phyloP scores from a whole-genome alignment of 2,888 invertebrate genomes.

The Megastigmus dorsalis region DNA sequence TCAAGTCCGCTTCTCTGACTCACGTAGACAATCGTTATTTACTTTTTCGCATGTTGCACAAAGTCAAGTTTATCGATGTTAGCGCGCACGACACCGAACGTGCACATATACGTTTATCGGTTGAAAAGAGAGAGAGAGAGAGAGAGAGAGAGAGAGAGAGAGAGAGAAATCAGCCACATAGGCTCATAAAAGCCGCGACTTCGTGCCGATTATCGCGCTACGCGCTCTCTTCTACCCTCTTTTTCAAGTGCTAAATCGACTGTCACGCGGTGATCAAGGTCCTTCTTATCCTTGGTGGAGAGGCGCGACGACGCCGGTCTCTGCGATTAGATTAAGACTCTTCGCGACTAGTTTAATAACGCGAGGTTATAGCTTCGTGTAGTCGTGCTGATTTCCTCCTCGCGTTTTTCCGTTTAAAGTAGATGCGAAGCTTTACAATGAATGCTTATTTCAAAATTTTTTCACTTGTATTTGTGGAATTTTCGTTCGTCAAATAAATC shows the following conservation, averaged over 20 bases:
- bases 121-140: conserved; percentile 16
- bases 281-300: conserved; percentile 68
- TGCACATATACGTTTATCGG: too few relatives aligned
- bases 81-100: not conserved
- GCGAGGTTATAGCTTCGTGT: not conserved
- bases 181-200: too few relatives aligned
- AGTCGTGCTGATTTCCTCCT: too few relatives aligned
- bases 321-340: conserved; percentile 70
- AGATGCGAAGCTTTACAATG: too few relatives aligned
- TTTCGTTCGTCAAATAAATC: too few relatives aligned
- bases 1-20: not conserved
- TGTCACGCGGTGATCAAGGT: conserved; percentile 70
- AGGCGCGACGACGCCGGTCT: conserved; percentile 56
- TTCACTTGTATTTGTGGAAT: too few relatives aligned
- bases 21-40: conserved; percentile 11
- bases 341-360: conserved; percentile 23
- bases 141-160: too few relatives aligned
- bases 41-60: conserved; percentile 1
- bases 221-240: not conserved
- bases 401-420: too few relatives aligned
- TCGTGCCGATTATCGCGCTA: not conserved
- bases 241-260: conserved; percentile 60
- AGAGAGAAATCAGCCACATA: too few relatives aligned
- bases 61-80: not conserved
- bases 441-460: too few relatives aligned